Evolutionary conservation across 2,113 vertebrate species (phyloP).

Genomic region (Anarhynchus alexandrinus): DNA sequence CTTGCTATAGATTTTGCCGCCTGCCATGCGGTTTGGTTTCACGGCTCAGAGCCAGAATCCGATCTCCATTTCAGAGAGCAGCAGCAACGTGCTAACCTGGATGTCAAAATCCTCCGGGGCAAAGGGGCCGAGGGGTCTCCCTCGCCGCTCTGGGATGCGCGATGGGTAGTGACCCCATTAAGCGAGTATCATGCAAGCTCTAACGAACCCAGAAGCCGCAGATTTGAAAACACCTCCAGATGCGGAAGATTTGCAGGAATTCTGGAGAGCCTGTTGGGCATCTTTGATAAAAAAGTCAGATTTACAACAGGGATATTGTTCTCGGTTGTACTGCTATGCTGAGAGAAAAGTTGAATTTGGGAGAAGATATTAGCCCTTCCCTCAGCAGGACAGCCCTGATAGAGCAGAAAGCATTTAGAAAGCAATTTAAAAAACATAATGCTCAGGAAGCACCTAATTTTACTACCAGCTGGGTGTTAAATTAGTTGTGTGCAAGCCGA

Average conservation of each 20-base stretch:
- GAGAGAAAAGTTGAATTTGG: constrained; percentile 1
- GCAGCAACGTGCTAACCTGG: background rate
- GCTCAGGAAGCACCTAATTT: constrained; percentile 61
- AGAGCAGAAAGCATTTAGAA: constrained; percentile 55
- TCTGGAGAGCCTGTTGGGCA: background rate
- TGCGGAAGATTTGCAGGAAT: background rate
- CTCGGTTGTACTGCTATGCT: background rate
- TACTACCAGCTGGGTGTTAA: constrained; percentile 66
- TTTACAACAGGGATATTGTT: constrained; percentile 25
- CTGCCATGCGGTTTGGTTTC: background rate
- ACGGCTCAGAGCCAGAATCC: background rate
- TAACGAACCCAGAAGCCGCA: background rate
- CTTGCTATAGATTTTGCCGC: background rate
- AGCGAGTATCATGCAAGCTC: background rate
- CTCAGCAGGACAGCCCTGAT: constrained; percentile 55
- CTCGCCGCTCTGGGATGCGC: background rate
- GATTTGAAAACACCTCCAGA: background rate
- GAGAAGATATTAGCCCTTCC: constrained; percentile 7
- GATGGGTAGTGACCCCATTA: background rate
- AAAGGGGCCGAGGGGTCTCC: background rate
- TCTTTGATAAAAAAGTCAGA: constrained; percentile 35
- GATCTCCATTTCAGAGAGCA: background rate
- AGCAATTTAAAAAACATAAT: constrained; percentile 65
- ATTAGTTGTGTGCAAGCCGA: constrained; percentile 49
- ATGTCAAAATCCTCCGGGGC: background rate